Evolutionary conservation across 2,888 invertebrate genomes (phyloP).

Genomic region (Pomacea canaliculata): DNA sequence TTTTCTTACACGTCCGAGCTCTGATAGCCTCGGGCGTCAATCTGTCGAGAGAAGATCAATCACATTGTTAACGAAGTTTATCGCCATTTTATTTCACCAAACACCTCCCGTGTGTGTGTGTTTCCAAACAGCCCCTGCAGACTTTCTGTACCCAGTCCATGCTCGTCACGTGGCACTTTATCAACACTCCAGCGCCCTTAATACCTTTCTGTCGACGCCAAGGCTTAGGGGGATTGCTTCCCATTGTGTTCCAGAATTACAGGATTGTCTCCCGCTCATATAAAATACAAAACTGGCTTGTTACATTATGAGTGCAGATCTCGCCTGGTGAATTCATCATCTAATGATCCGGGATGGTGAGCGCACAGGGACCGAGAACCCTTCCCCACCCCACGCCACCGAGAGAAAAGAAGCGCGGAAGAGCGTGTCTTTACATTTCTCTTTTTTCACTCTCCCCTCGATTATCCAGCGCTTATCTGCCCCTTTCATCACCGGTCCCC

Average conservation of each 20-base stretch:
- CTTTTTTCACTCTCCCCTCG: background rate
- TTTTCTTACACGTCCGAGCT: background rate
- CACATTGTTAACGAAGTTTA: too few relatives aligned
- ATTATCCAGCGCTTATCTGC: background rate
- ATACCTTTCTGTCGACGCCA: background rate
- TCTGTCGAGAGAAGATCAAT: too few relatives aligned
- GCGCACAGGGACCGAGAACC: background rate
- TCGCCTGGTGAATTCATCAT: background rate
- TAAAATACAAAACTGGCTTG: background rate
- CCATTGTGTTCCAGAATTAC: conserved; percentile 8
- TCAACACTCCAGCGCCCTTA: conserved; percentile 19
- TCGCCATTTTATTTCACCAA: too few relatives aligned
- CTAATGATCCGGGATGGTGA: too few relatives aligned
- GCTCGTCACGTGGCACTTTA: conserved; percentile 19
- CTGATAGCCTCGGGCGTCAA: too few relatives aligned
- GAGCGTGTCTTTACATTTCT: background rate
- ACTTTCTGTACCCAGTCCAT: background rate
- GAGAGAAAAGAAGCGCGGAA: background rate
- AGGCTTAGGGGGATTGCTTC: conserved; percentile 13
- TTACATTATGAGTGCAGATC: background rate
- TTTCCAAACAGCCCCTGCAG: background rate
- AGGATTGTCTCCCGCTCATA: conserved; percentile 6
- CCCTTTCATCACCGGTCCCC: background rate
- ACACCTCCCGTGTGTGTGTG: background rate
- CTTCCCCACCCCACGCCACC: background rate